Evolutionary conservation across 30 jellyfish, hydroid and myxozoan species (phyloP), one percentile per base, ranked within the genome.

Genomic region (Pelagia noctiluca): DNA sequence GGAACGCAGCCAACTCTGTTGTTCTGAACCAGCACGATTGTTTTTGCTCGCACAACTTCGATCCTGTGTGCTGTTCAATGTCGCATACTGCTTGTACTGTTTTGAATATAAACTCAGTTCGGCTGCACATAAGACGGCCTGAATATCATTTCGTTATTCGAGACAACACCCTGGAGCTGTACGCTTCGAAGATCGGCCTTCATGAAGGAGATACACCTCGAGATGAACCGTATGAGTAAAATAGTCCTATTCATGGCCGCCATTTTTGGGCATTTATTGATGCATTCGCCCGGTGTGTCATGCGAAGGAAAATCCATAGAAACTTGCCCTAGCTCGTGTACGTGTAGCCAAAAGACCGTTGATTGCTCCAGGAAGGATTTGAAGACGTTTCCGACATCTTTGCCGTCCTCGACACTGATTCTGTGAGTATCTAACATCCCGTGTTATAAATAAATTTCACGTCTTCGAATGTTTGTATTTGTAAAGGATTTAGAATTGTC

Each of bases 381-480:
- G 64, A 84, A 42, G 84, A 72, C 83, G 38, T 71, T 84, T 47
- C 94, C 94, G 52, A 13, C 84, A 0, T 46, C 83, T 26, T 68
- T 84, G 53, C 88, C 80, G 53, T 66, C 71, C 19, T 13, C 86
- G 18, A 69, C 86, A 10, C 18, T 61, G 48, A 69, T 70, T 42
- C 92, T 82, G 92, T 82, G 70, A 82, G 92, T 82, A 60, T 46
- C n/a, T n/a, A n/a, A n/a, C n/a, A n/a, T n/a, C n/a, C n/a, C n/a
- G n/a, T n/a, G n/a, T n/a, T n/a, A n/a, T n/a, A n/a, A n/a, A n/a
- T n/a, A n/a, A n/a, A n/a, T n/a, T n/a, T n/a, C n/a, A n/a, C n/a
- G n/a, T n/a, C n/a, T n/a, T n/a, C n/a, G n/a, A n/a, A n/a, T n/a
- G n/a, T n/a, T n/a, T n/a, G n/a, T n/a, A n/a, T n/a, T n/a, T n/a